Conservation (phyloP, 2,113 vertebrate species). For the Rhabdomys dilectus region DNA sequence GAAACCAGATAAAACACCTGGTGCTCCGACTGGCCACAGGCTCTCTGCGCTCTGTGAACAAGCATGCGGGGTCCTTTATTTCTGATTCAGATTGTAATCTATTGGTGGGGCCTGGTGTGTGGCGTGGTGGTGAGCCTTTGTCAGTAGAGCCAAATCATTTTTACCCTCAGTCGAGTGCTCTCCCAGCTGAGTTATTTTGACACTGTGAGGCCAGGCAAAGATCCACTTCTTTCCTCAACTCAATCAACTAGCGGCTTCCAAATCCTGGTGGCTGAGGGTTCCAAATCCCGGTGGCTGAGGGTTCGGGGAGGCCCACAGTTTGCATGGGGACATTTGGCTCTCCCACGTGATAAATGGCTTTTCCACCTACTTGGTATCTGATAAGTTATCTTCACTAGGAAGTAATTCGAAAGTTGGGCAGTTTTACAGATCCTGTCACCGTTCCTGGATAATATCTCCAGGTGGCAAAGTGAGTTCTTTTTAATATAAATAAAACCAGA, state of each 20-base stretch:
- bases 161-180: background rate
- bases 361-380: background rate
- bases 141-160: background rate
- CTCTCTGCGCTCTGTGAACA: background rate
- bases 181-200: background rate
- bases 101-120: background rate
- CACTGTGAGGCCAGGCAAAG: background rate
- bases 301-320: accelerated
- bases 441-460: background rate
- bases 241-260: background rate
- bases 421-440: background rate
- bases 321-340: background rate
- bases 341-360: background rate
- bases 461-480: background rate
- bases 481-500: no score
- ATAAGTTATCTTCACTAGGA: background rate
- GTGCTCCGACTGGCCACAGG: background rate
- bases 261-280: accelerated
- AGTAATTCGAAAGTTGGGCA: background rate
- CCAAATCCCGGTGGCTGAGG: background rate
- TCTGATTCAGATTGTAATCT: background rate
- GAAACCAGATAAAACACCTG: constrained; percentile 13
- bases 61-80: background rate
- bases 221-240: background rate
- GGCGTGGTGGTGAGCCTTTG: background rate